Base-by-base conservation (phyloP, 2,797 vertebrate species). In the Astyanax mexicanus region DNA sequence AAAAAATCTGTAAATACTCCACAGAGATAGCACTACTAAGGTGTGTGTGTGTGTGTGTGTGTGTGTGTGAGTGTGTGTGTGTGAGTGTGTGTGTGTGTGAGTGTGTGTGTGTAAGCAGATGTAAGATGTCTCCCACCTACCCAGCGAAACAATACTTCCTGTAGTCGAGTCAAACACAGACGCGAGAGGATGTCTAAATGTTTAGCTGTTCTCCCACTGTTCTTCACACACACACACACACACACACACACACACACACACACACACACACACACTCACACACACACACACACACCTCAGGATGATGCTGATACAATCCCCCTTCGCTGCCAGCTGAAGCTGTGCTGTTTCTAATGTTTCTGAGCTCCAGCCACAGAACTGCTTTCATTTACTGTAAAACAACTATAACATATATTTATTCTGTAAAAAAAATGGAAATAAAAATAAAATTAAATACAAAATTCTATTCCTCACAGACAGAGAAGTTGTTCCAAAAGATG, bases 81-180 rank as follows among this genome's bases (percentile, higher is more conserved):
- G 5, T 32, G 29, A 32, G 29, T 32, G 29, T 32, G 29, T 32
- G 29, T 32, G 29, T 32, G 29, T 32, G 13, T 3, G 44, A 17
- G 13, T 45, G 11, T n/a, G 44, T 23, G 49, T 52, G 49, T 52
- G 19, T 52, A 29, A 19, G 0, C 25, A 5, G 25, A 62, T 35
- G 25, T 37, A 19, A 25, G 58, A 13, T 6, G 68, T 45, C 35
- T 38, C 29, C n/a, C 37, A 51, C 49, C 38, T 25, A 38, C 67
- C 47, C 38, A 19, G 25, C 21, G 60, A 32, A 58, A 32, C 69
- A n/a, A 45, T 45, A 45, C 15, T 45, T 27, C 54, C 54, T 57
- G 10, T 44, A 11, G 4, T 68, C 68, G 25, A 19, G 17, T 23
- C 72, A 72, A 45, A 35, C 38, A 12, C 27, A 38, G 6, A 5